Percentiles rank a stretch among this genome's conserved stretches.
These are phyloP conservation scores for Alentia gelatinosa DNA, from an alignment of 2,888 invertebrate species.

Conservation along the genomic window DNA sequence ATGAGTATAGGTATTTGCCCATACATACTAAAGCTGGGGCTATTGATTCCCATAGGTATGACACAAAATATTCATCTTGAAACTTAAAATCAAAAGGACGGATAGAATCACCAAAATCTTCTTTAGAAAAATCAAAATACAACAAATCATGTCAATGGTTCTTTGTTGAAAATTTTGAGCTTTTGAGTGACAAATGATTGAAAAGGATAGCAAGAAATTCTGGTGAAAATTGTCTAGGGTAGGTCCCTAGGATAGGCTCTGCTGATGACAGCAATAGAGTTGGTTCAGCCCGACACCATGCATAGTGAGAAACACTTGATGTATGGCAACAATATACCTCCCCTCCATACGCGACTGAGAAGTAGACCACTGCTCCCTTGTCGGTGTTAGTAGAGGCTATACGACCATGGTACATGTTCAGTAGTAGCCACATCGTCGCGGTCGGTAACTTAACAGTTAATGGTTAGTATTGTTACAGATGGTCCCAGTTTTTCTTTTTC, in stretches of 20 bases:
- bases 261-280: neutral
- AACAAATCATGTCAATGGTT: neutral
- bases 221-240: neutral
- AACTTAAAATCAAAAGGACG: neutral
- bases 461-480: no score
- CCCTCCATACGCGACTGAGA: neutral
- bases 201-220: neutral
- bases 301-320: neutral
- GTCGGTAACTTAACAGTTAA: no score
- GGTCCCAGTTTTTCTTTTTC: no score
- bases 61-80: neutral
- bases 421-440: no score
- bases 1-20: no score
- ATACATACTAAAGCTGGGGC: no score
- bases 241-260: neutral
- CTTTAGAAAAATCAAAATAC: neutral
- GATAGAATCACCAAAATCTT: neutral
- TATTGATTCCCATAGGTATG: no score
- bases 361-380: conserved; percentile 23
- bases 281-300: conserved; percentile 15
- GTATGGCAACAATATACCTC: neutral
- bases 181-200: neutral
- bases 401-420: neutral
- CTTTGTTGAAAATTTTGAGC: neutral
- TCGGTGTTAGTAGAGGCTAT: neutral